Conservation (phyloP, 2,113 vertebrate species). For the Perca schrenkii region DNA sequence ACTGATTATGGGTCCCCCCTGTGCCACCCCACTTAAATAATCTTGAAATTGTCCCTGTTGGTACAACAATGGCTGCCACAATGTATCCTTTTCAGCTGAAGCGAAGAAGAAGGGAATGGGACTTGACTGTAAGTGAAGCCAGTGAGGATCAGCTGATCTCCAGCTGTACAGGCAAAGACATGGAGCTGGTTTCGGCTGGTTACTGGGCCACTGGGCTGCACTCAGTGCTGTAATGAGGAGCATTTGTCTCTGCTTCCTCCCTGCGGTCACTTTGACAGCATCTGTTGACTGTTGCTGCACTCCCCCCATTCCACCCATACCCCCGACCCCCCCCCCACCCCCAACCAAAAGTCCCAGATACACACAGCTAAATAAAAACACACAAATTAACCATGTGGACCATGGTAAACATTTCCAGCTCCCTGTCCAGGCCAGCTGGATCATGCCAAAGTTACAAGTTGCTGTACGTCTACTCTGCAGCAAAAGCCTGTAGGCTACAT, state of each 20-base stretch:
- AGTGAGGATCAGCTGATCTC: conserved; percentile 71
- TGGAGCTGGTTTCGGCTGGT: conserved; percentile 69
- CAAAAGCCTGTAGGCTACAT: neutral
- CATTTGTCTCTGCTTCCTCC: conserved; percentile 79
- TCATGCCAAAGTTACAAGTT: conserved; percentile 39
- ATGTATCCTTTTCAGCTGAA: conserved; percentile 29
- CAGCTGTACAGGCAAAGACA: conserved; percentile 64
- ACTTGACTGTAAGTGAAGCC: conserved; percentile 57
- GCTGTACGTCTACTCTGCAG: conserved; percentile 17
- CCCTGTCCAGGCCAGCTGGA: conserved; percentile 61
- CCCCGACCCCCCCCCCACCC: too few relatives aligned
- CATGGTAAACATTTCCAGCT: conserved; percentile 76
- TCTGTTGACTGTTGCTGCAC: conserved; percentile 71
- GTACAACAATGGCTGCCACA: conserved; percentile 43
- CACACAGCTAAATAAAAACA: conserved; percentile 80
- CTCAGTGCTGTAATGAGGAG: conserved; percentile 68
- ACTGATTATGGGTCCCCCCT: too few relatives aligned
- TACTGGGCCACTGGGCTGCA: conserved; percentile 68
- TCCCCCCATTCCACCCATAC: conserved; percentile 9
- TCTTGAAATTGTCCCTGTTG: neutral
- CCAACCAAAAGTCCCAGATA: conserved; percentile 70
- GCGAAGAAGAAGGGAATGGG: conserved; percentile 40
- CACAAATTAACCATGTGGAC: conserved; percentile 77
- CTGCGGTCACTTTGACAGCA: conserved; percentile 75
- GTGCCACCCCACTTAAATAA: too few relatives aligned